Percentiles rank a stretch among this genome's conserved stretches.
Conservation (phyloP, 2,888 invertebrate species). For the Diogma glabrata region DNA sequence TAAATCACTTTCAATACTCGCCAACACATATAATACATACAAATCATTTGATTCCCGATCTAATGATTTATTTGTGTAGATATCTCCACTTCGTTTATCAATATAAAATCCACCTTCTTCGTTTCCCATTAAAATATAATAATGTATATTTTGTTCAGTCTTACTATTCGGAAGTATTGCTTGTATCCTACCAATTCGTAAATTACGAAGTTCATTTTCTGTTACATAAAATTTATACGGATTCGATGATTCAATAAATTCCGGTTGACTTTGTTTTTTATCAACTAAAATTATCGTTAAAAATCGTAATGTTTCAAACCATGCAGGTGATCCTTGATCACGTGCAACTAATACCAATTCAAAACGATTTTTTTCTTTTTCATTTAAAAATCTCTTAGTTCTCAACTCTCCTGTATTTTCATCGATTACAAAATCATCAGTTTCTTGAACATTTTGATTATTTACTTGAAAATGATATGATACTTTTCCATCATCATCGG, state of each 20-base stretch:
- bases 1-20: constrained; percentile 71
- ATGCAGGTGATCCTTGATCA: constrained; percentile 71
- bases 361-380: constrained; percentile 45
- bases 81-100: constrained; percentile 66
- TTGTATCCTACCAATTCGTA: constrained; percentile 48
- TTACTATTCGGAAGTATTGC: constrained; percentile 50
- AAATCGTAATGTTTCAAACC: constrained; percentile 64
- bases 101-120: constrained; percentile 64
- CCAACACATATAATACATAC: constrained; percentile 66
- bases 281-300: constrained; percentile 66
- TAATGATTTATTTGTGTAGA: constrained; percentile 66
- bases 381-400: constrained; percentile 66
- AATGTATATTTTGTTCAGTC: constrained; percentile 70
- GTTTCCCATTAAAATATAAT: constrained; percentile 70
- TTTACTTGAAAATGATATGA: constrained; percentile 66
- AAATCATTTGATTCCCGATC: constrained; percentile 68
- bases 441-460: constrained; percentile 64
- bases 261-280: constrained; percentile 70
- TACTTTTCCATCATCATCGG: constrained; percentile 71
- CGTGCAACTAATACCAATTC: constrained; percentile 69
- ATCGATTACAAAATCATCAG: constrained; percentile 71
- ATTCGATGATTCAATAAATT: constrained; percentile 51
- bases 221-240: constrained; percentile 56
- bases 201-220: constrained; percentile 55
- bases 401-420: constrained; percentile 66